Evolutionary conservation across 1,140 invertebrate genomes (phyloP).

Genomic region (Drosophila oshimai): DNA sequence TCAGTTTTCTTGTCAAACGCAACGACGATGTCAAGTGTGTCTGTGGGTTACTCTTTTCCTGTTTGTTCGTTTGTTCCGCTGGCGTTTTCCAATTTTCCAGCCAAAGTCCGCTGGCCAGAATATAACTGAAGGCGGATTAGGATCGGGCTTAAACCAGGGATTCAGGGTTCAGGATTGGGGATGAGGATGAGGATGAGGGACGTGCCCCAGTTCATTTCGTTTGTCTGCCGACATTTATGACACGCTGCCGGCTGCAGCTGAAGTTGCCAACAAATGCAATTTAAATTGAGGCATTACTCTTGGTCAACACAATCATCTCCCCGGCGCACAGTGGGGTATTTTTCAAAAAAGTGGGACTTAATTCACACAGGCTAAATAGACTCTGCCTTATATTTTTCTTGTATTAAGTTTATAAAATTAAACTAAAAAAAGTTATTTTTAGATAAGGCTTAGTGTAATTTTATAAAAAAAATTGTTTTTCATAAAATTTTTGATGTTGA

Average conservation of each 20-base stretch:
- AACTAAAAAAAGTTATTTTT: too few relatives aligned
- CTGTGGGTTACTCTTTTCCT: neutral
- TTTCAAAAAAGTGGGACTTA: too few relatives aligned
- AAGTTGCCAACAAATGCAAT: conserved; percentile 40
- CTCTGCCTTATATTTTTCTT: too few relatives aligned
- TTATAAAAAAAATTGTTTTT: too few relatives aligned
- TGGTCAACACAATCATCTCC: conserved; percentile 34
- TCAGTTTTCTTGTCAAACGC: conserved; percentile 77
- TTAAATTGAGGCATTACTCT: conserved; percentile 47
- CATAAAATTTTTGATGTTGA: too few relatives aligned
- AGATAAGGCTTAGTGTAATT: too few relatives aligned
- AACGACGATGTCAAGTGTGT: conserved; percentile 63
- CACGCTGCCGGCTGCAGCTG: conserved; percentile 36
- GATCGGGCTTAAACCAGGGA: conserved; percentile 27
- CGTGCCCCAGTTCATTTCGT: conserved; percentile 52
- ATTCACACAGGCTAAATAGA: too few relatives aligned
- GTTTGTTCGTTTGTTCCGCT: neutral
- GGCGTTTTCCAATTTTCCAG: conserved; percentile 71
- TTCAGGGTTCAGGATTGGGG: too few relatives aligned
- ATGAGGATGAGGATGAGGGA: conserved; percentile 4
- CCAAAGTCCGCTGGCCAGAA: conserved; percentile 26
- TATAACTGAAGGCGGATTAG: conserved; percentile 19
- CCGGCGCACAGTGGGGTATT: too few relatives aligned
- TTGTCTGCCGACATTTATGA: conserved; percentile 48
- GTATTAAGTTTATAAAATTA: too few relatives aligned